Conservation (phyloP, 2,888 invertebrate species). For the Resseliella maxima region DNA sequence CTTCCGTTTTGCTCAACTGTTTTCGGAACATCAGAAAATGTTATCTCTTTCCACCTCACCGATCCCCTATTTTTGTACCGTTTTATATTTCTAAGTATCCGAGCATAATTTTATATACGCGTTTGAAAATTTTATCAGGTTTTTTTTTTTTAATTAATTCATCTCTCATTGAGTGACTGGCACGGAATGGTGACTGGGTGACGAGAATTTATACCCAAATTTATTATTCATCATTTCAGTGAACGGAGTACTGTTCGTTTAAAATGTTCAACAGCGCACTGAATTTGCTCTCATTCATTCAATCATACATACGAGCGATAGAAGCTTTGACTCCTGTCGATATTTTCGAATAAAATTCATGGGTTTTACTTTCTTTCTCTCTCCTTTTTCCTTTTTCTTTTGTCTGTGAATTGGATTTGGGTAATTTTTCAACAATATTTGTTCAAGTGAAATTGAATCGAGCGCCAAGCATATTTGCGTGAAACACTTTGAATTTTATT, state of each 20-base stretch:
- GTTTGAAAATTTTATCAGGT: not conserved
- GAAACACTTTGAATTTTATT: not conserved
- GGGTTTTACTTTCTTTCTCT: not conserved
- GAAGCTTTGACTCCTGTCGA: slow-evolving; percentile 13
- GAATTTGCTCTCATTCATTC: not conserved
- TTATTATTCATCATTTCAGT: slow-evolving; percentile 30
- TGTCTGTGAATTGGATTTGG: not conserved
- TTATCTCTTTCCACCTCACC: not conserved
- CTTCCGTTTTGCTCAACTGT: not conserved
- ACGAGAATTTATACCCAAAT: not conserved
- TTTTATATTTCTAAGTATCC: not conserved
- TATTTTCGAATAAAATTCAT: not conserved
- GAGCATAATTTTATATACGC: not conserved
- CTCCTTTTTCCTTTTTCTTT: no score
- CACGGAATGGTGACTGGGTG: not conserved
- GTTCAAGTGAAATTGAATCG: not conserved
- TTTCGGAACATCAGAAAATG: not conserved
- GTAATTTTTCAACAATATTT: slow-evolving; percentile 16
- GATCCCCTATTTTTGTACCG: not conserved
- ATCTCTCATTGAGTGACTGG: not conserved
- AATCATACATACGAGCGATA: slow-evolving; percentile 1
- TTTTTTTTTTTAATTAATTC: slow-evolving; percentile 4
- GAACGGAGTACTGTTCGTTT: not conserved
- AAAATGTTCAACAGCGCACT: not conserved
- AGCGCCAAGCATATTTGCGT: not conserved